Evolutionary conservation across 1,140 invertebrate species (phyloP).

Genomic region (Drosophila sucinea): DNA sequence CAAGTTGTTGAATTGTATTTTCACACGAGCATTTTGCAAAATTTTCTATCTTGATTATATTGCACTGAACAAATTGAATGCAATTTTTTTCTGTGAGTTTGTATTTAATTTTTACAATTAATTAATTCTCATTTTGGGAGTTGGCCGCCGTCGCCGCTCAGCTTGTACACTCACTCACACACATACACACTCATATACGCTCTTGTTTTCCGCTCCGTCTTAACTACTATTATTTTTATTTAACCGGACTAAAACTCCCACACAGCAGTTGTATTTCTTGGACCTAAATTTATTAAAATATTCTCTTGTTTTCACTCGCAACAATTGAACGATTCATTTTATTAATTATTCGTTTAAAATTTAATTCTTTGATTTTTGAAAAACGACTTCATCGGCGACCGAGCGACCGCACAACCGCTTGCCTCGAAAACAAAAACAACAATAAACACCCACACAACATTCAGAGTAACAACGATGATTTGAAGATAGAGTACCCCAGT

Average conservation of each 20-base stretch:
- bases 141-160: conserved; percentile 55
- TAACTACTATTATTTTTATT: conserved; percentile 13
- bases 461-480: too few species aligned
- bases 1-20: conserved; percentile 63
- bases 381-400: background rate
- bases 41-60: conserved; percentile 27
- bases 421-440: background rate
- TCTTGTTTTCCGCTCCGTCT: background rate
- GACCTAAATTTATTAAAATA: background rate
- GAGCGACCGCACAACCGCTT: background rate
- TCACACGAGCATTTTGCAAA: conserved; percentile 43
- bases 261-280: conserved; percentile 35
- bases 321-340: background rate
- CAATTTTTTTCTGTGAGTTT: conserved; percentile 14
- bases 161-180: conserved; percentile 24
- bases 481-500: too few species aligned
- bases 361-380: background rate
- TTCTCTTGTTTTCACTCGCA: background rate
- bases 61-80: conserved; percentile 33
- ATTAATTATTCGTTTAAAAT: background rate
- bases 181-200: conserved; percentile 39
- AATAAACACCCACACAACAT: background rate
- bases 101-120: conserved; percentile 32
- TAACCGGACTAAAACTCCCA: background rate
- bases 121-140: conserved; percentile 74